Conservation (phyloP, 2,797 vertebrate species). For the Chiloscyllium punctatum region DNA sequence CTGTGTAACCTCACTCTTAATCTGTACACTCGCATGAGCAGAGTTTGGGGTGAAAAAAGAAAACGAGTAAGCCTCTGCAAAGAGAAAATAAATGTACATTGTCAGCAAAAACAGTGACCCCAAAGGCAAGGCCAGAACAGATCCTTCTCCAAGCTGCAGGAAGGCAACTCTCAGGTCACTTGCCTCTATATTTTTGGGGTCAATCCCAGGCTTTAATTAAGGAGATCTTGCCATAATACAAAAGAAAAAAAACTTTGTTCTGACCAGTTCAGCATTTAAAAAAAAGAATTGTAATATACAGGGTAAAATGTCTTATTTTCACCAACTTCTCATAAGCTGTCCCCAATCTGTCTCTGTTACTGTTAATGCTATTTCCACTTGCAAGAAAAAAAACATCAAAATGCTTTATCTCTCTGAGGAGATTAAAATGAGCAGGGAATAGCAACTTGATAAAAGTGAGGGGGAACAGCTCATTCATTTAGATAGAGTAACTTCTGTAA, state of each 20-base stretch:
- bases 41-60: background rate
- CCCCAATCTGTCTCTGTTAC: constrained; percentile 24
- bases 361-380: background rate
- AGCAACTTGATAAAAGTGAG: background rate
- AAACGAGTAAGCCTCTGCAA: background rate
- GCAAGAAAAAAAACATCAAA: background rate
- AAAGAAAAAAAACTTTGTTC: background rate
- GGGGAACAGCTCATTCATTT: background rate
- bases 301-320: background rate
- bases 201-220: constrained; percentile 5
- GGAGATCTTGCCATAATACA: background rate
- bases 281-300: background rate
- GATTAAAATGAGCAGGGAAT: constrained; percentile 18
- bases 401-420: constrained; percentile 15
- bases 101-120: background rate
- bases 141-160: background rate
- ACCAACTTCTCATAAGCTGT: constrained; percentile 23
- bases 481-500: background rate
- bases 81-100: background rate
- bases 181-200: background rate
- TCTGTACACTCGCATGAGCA: background rate
- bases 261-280: background rate
- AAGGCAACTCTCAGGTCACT: background rate
- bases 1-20: constrained; percentile 7
- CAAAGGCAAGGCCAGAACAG: background rate